Conservation (phyloP, 1,140 invertebrate species). For the Rhopalosiphum maidis region DNA sequence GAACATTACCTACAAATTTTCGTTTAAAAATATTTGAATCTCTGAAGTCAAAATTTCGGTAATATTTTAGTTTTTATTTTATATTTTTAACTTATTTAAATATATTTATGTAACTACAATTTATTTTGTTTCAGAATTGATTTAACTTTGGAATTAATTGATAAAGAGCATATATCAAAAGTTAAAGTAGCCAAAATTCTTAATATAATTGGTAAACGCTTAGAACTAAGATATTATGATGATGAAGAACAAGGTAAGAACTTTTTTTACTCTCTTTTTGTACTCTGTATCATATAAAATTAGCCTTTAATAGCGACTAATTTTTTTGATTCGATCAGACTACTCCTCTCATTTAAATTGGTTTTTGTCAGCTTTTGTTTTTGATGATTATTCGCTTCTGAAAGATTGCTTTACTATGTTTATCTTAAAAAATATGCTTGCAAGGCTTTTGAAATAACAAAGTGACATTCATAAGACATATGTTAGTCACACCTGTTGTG, state of each 20-base stretch:
- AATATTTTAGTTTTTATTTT: constrained; percentile 49
- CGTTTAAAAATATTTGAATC: constrained; percentile 85
- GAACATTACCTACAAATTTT: constrained; percentile 91
- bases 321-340: neutral
- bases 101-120: neutral
- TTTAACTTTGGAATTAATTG: constrained; percentile 90
- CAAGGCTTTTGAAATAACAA: too few relatives aligned
- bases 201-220: constrained; percentile 88
- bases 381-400: neutral
- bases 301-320: neutral
- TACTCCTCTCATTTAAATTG: neutral
- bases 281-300: neutral
- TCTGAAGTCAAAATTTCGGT: constrained; percentile 80
- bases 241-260: constrained; percentile 64
- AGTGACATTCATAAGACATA: too few relatives aligned
- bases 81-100: constrained; percentile 20
- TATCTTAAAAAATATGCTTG: neutral
- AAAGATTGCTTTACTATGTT: neutral
- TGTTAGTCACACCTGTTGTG: neutral
- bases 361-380: neutral
- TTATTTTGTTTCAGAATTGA: constrained; percentile 66
- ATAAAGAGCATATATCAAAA: constrained; percentile 93
- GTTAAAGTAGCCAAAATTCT: constrained; percentile 89
- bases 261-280: neutral
- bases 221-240: constrained; percentile 90